Evolutionary conservation across 2,888 invertebrate genomes (phyloP), one percentile per base, ranked within the genome.

Genomic region (Archips xylosteana): DNA sequence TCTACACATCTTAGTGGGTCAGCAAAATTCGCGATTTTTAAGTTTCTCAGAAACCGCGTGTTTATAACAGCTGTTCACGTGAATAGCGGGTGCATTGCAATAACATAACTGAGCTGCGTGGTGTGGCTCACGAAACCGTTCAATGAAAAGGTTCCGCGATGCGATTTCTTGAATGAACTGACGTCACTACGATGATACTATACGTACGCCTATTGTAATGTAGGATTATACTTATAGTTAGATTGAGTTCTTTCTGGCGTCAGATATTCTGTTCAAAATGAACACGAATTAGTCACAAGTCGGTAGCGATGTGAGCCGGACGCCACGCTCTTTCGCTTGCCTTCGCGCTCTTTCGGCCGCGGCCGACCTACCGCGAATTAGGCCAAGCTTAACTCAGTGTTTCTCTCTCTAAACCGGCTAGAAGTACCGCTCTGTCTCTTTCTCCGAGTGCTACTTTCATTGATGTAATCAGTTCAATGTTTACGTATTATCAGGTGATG

Each of bases 291-390:
- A 92, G 92, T 94, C 88, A 91, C 89, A 90, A 90, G 83, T 90
- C 91, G 92, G 92, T 93, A 90, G 94, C 93, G 94, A 94, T 93
- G 94, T 92, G 91, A 92, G 89, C 83, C 91, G 92, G 92, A 88
- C 93, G 93, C 87, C 82, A 85, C 86, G 83, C 78, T 81, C 80
- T 83, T 82, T 80, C 84, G 83, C 77, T 82, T 80, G 84, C 79
- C 85, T 85, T 85, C 85, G 89, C 89, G 89, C 89, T 89, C 88
- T 86, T 86, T 87, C 89, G 88, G 88, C 87, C 86, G 85, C 88
- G 88, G 75, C 82, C 85, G 86, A 79, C 82, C 84, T 86, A 87
- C 87, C 88, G 87, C 86, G 87, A 83, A 92, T 89, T 91, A 85
- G 92, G 87, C 85, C 91, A 89, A 88, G 86, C 88, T 83, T 85